Evolutionary conservation across 1,140 invertebrate genomes (phyloP), one percentile per base, ranked within the genome.

Genomic region (Zaprionus ornatus): DNA sequence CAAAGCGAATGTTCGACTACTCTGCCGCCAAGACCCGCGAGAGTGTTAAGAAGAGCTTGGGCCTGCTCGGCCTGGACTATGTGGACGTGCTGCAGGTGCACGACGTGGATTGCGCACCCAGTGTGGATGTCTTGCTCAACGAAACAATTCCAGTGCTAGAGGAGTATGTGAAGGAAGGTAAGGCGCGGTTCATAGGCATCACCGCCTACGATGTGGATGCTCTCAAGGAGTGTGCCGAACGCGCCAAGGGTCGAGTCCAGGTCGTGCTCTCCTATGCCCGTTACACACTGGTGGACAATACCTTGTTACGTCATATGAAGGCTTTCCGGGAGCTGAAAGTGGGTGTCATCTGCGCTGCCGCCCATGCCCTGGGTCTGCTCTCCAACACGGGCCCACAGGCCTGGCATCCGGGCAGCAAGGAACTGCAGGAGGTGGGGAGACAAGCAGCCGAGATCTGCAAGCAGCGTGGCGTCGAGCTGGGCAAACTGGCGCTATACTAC

Each of bases 61-160:
- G 95, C 65, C 93, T 94, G 9, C 93, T 99, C 2, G 95, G 95
- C 9, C 77, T 98, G 37, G 95, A 97, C 67, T 97, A 97, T 91
- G 94, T 99, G 1, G 98, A 99, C 92, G 92, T 99, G 57, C 95
- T 99, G 80, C 97, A 98, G 93, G 97, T 97, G 79, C 83, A 87
- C 12, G 83, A 87, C 27, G 83, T 87, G 17, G 83, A 87, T 19
- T 84, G 77, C 9, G 84, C 83, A 7, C 80, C 80, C 25, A 83
- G 67, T 95, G 98, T 96, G 0, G 95, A 97, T 35, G 93, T 97
- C 10, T 94, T 99, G 4, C 78, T 98, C 2, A 96, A 96, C 25
- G 97, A 99, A 93, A 98, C 97, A 0, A 91, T 99, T n/a, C 98
- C 98, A 25, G 95, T 95, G 12, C 91, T 99, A 3, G 94, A 96